phyloP scores from a whole-genome alignment of 1,140 invertebrate species.

The Zaprionus inermis region DNA sequence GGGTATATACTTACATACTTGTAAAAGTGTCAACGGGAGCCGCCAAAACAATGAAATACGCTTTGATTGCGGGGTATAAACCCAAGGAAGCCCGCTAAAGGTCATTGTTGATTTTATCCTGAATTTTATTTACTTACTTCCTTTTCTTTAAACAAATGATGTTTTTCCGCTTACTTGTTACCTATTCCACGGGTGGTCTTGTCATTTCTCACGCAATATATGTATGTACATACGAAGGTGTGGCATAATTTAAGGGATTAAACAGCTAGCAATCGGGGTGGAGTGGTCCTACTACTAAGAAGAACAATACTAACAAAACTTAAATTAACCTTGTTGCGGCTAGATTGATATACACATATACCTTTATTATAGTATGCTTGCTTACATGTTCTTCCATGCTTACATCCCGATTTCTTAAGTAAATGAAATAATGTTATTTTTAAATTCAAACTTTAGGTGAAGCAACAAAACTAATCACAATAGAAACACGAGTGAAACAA shows the following conservation, averaged over 20 bases:
- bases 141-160: conserved; percentile 5
- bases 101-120: neutral
- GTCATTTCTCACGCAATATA: conserved; percentile 1
- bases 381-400: neutral
- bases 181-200: neutral
- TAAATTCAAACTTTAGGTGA: neutral
- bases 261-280: neutral
- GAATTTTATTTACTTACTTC: neutral
- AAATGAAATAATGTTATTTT: neutral
- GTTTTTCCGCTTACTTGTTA: conserved; percentile 1
- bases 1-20: neutral
- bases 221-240: neutral
- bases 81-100: neutral
- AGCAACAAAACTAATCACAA: neutral
- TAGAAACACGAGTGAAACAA: neutral
- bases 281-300: too few species aligned
- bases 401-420: too few species aligned
- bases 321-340: neutral
- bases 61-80: neutral
- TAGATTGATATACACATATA: too few species aligned
- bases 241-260: conserved; percentile 7
- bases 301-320: too few species aligned
- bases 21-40: neutral
- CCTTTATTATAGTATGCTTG: too few species aligned
- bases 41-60: conserved; percentile 3